phyloP scores from a whole-genome alignment of 2,888 invertebrate species.

The Himalopsyche japonica region DNA sequence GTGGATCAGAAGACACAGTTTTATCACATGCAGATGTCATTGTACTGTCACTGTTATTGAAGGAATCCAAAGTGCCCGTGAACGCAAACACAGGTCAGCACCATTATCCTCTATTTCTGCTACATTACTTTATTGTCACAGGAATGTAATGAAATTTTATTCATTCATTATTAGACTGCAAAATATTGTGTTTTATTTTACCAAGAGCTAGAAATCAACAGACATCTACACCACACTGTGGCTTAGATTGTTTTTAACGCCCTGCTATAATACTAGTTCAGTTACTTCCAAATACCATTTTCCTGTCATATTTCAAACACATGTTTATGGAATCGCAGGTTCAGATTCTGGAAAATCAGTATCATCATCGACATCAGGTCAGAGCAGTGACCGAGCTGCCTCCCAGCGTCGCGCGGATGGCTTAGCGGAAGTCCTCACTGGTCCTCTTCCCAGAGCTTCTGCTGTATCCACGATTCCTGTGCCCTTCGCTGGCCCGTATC shows the following conservation, averaged over 20 bases:
- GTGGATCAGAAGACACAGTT: slow-evolving; percentile 68
- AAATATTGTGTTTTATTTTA: no score
- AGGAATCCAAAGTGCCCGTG: slow-evolving; percentile 70
- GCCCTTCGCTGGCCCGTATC: slow-evolving; percentile 42
- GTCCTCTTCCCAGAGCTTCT: slow-evolving; percentile 51
- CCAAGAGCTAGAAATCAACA: no score
- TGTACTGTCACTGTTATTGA: slow-evolving; percentile 75
- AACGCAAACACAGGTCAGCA: slow-evolving; percentile 50
- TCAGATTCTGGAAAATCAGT: slow-evolving; percentile 35
- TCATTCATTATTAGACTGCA: no score
- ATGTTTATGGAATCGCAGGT: not conserved
- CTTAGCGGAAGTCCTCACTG: slow-evolving; percentile 54
- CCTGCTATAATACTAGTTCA: not conserved
- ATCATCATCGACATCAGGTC: slow-evolving; percentile 47
- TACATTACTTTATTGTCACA: not conserved
- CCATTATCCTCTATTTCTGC: not conserved
- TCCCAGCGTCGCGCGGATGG: slow-evolving; percentile 57
- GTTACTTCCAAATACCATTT: not conserved
- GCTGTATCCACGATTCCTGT: not conserved
- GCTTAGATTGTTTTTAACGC: no score
- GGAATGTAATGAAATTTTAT: not conserved
- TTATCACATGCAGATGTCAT: slow-evolving; percentile 77
- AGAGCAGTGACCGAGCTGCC: slow-evolving; percentile 51
- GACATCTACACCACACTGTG: no score
- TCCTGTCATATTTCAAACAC: no score